These are phyloP conservation scores for Falco berigora DNA, from an alignment of 2,797 vertebrate genomes.

Conservation along the genomic window DNA sequence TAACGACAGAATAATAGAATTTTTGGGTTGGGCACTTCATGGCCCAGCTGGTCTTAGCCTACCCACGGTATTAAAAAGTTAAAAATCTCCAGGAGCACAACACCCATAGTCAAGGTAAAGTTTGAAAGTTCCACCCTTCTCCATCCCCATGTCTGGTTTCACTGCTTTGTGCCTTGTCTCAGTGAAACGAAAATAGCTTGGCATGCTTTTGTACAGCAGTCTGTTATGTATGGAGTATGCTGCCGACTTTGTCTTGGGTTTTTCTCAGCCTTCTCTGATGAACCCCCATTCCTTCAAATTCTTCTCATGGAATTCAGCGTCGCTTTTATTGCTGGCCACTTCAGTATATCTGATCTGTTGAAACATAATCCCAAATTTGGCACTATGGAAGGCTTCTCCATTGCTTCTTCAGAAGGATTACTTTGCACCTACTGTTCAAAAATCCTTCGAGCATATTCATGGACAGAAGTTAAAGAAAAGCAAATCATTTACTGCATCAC, in stretches of 20 bases:
- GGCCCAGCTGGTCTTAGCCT: not conserved
- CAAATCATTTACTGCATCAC: not conserved
- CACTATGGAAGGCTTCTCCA: not conserved
- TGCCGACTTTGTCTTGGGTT: not conserved
- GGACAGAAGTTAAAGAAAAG: not conserved
- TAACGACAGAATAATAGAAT: not conserved
- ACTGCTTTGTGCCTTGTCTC: not conserved
- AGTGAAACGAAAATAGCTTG: not conserved
- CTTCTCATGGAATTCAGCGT: not conserved
- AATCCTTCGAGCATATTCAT: not conserved
- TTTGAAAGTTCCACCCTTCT: not conserved
- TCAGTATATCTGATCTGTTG: not conserved
- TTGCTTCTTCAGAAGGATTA: not conserved
- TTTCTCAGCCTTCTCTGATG: not conserved
- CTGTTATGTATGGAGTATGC: not conserved
- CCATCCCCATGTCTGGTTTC: not conserved
- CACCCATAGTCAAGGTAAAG: not conserved
- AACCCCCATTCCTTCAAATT: not conserved
- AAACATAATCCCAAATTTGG: not conserved
- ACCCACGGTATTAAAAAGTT: not conserved
- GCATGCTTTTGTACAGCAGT: rapidly evolving
- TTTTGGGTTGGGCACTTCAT: not conserved
- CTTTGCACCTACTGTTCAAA: not conserved
- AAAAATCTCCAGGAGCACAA: not conserved
- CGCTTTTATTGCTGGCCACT: not conserved